Evolutionary conservation across 2,113 vertebrate genomes (phyloP), one percentile per base, ranked within the genome.

Genomic region (Pseudonaja textilis): DNA sequence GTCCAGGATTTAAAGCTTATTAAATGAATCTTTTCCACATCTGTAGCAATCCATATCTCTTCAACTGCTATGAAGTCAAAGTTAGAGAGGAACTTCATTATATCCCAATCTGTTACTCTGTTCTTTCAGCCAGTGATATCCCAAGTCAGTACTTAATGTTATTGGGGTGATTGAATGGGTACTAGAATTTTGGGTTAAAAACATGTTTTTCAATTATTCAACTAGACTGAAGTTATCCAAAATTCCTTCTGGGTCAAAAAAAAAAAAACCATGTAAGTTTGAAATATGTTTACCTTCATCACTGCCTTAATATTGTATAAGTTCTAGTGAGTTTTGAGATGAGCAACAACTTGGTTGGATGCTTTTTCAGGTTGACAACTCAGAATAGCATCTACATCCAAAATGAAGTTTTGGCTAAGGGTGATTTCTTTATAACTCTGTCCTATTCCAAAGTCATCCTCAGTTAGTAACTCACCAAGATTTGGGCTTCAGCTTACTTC

Each of bases 211-310:
- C 29, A 69, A 69, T 34, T n/a, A n/a, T 69, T 18, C 64, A 69
- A 69, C 29, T 69, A 69, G 29, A 69, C 29, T 69, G 64, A n/a
- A 18, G n/a, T 16, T 69, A 69, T 69, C 29, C 29, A 69, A 69
- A 34, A 34, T 69, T 34, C 64, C 64, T 69, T 34, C 64, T 18
- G 12, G 14, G 64, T 69, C 2, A 16, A 69, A 69, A 69, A 16
- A 69, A n/a, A 2, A 10, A 2, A 7, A 7, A 0, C 4, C 64
- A 69, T 0, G 0, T 4, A 34, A 29, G 5, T 69, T 69, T 69
- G 64, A 34, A 69, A 69, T 69, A 14, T 64, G 61, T n/a, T 64
- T n/a, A 64, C 29, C 4, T 64, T 64, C 64, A 34, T 34, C 64
- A 34, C 12, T 69, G 64, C 4, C 64, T 34, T 69, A 69, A 69